Percentiles rank a stretch among this genome's conserved stretches.
Evolutionary conservation across 2,888 invertebrate genomes (phyloP).

Genomic region (Meta bourneti): DNA sequence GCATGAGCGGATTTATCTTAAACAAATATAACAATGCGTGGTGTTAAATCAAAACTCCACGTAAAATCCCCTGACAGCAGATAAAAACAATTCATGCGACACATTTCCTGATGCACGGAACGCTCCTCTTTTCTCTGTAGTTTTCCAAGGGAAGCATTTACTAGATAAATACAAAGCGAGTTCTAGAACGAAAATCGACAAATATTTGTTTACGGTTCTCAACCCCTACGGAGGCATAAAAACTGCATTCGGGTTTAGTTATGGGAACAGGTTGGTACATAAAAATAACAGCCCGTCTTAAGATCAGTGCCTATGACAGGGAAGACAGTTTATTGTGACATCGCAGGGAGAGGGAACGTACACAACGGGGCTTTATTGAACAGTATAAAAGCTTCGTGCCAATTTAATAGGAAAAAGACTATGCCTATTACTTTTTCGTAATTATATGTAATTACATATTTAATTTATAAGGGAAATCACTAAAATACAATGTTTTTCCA

Average conservation of each 20-base stretch:
- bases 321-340: conserved; percentile 29
- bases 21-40: not conserved
- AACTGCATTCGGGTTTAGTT: conserved; percentile 20
- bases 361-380: not conserved
- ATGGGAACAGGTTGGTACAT: conserved; percentile 14
- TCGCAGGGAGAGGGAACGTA: not conserved
- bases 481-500: no score
- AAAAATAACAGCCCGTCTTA: conserved; percentile 25
- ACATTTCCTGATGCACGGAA: not conserved
- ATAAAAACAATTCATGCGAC: conserved; percentile 21
- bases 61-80: not conserved
- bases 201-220: conserved; percentile 44
- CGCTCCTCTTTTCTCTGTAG: not conserved
- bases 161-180: conserved; percentile 26
- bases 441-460: no score
- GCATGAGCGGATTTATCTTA: not conserved
- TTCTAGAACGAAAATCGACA: conserved; percentile 31
- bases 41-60: conserved; percentile 15
- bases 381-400: not conserved
- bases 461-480: no score
- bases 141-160: not conserved
- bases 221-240: conserved; percentile 17
- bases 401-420: no score
- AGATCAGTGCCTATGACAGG: conserved; percentile 25
- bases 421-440: no score